Evolutionary conservation across 92 coral and sea anemone species (phyloP), one percentile per base, ranked within the genome.

Genomic region (Desmophyllum pertusum): DNA sequence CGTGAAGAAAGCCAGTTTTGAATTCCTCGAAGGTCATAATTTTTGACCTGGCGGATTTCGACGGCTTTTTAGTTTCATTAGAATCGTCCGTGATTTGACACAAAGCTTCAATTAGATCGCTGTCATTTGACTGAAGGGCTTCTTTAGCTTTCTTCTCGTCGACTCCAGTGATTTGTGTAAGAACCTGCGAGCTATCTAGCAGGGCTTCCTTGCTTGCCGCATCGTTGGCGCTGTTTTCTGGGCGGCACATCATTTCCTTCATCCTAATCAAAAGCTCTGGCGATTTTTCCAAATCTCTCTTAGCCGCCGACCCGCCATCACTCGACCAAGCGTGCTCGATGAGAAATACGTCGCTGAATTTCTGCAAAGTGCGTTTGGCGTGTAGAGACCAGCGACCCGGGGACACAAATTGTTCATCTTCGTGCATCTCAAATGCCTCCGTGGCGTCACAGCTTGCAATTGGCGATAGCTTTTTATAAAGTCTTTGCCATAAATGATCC

Each of bases 281-380:
- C 31, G 89, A 77, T 73, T 92, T 94, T 42, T 75, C 61, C 31
- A 94, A 92, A 78, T 48, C 69, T 45, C 82, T 83, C 75, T 89
- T 92, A 31, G 98, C 95, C 33, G 87, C 68, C 33, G 73, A 45
- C 14, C 82, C 71, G 43, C 95, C 98, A 82, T 94, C 95, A 80
- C 90, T 92, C 18, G 95, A 81, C 98, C 98, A 94, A 8, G 85
- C 86, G 74, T 94, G 98, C 70, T 92, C 88, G 39, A 94, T 63
- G 13, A 92, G 75, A 71, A 68, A 94, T 66, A 94, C 98, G 55
- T 92, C 98, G 37, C 88, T 65, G 23, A 84, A 72, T 80, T 89
- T 92, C 27, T 70, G 87, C 88, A 94, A 35, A 42, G 74, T 57
- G 21, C 88, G 79, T 83, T 85, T 92, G 66, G 91, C 79, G 79